phyloP scores from a whole-genome alignment of 1,140 invertebrate genomes.

The Pentalonia nigronervosa region DNA sequence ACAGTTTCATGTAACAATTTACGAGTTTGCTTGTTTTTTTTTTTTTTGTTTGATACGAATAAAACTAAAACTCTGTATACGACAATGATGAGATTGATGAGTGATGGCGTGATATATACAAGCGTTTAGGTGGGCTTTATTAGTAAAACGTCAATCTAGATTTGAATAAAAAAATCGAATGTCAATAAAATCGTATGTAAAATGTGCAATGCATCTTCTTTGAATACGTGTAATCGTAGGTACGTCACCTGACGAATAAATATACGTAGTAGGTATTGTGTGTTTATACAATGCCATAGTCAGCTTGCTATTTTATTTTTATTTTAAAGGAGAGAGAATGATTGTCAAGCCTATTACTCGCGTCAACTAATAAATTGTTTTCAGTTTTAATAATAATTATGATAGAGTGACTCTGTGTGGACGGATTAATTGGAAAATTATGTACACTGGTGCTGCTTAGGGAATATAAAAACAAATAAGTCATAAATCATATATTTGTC shows the following conservation, averaged over 20 bases:
- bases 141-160: not conserved
- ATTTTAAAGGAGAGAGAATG: not conserved
- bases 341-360: not conserved
- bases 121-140: not conserved
- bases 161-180: not conserved
- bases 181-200: not conserved
- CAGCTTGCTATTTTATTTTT: not conserved
- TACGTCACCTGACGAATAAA: not conserved
- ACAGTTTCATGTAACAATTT: not conserved
- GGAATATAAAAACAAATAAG: not conserved
- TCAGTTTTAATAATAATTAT: slow-evolving; percentile 36
- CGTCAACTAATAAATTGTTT: slow-evolving; percentile 15
- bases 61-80: not conserved
- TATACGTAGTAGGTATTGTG: not conserved
- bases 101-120: not conserved
- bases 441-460: not conserved
- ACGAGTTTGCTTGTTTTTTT: not conserved
- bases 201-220: not conserved
- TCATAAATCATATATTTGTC: slow-evolving; percentile 27
- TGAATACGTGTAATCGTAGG: not conserved
- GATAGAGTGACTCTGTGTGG: not conserved
- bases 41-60: slow-evolving; percentile 7
- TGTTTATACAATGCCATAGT: not conserved
- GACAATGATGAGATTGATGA: not conserved
- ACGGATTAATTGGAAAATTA: slow-evolving; percentile 20